A percentile compares a stretch with the other conserved stretches of the same genome.
phyloP scores from a whole-genome alignment of 2,113 vertebrate species.

The Pollimyrus isidori region DNA sequence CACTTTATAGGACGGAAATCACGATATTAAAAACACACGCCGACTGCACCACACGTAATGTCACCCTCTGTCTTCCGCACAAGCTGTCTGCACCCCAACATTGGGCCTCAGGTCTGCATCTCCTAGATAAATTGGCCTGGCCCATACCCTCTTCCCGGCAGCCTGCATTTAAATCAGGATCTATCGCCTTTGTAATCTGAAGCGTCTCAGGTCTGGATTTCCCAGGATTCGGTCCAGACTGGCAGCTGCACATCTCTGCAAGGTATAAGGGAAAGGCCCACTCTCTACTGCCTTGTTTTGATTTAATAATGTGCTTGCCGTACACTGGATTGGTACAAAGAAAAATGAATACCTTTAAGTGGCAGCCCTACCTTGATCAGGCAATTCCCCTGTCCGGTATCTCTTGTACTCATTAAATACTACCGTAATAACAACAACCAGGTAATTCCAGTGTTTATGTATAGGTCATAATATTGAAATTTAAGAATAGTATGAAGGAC shows the following conservation, averaged over 20 bases:
- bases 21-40: slow-evolving; percentile 1
- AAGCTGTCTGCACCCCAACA: neutral
- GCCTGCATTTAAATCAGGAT: slow-evolving; percentile 5
- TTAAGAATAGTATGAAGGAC: neutral
- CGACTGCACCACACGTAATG: neutral
- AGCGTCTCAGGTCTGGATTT: neutral
- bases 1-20: neutral
- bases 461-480: neutral
- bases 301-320: neutral
- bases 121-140: neutral
- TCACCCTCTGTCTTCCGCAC: neutral
- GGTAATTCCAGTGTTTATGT: neutral
- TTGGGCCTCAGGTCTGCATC: neutral
- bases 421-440: neutral
- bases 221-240: neutral
- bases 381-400: neutral
- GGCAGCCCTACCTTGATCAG: neutral
- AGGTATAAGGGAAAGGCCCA: neutral
- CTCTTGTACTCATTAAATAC: neutral
- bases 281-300: neutral
- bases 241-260: neutral
- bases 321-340: neutral
- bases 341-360: neutral
- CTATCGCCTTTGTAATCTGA: neutral
- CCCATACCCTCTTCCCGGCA: neutral